Conservation (phyloP, 1,140 invertebrate species). For the Listronotus bonariensis region DNA sequence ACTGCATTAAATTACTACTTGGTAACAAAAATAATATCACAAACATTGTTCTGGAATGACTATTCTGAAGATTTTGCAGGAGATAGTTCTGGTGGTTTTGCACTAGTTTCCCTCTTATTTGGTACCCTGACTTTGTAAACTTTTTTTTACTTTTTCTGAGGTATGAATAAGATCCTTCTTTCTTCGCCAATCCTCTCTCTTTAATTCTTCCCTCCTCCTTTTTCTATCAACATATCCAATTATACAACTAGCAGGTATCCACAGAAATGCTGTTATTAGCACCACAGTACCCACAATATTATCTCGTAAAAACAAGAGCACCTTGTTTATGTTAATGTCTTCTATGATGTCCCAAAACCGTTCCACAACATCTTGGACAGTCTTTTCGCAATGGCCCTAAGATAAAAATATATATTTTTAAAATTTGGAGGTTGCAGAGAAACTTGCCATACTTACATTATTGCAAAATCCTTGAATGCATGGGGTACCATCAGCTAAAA, state of each 20-base stretch:
- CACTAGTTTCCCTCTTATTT: constrained; percentile 15
- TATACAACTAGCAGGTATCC: constrained; percentile 87
- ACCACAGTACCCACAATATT: constrained; percentile 91
- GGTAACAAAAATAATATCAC: constrained; percentile 31
- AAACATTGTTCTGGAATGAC: constrained; percentile 16
- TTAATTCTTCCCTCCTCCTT: constrained; percentile 47
- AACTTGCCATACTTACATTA: constrained; percentile 64
- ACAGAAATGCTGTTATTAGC: constrained; percentile 84
- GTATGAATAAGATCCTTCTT: constrained; percentile 66
- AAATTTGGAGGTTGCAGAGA: not conserved
- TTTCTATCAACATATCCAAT: constrained; percentile 79
- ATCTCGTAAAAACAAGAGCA: constrained; percentile 82
- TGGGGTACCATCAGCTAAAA: constrained; percentile 89
- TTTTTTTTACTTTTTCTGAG: constrained; percentile 60
- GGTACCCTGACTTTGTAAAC: constrained; percentile 62
- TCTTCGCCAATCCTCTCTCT: constrained; percentile 49
- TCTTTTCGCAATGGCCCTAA: constrained; percentile 91
- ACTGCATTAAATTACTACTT: constrained; percentile 16
- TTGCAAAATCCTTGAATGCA: constrained; percentile 96
- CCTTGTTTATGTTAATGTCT: constrained; percentile 93
- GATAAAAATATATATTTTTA: constrained; percentile 41
- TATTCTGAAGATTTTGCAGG: constrained; percentile 18
- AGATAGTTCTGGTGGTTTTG: constrained; percentile 4
- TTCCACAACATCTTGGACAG: constrained; percentile 92
- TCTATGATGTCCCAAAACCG: constrained; percentile 96